phyloP scores from a whole-genome alignment of 2,888 invertebrate species.

The Oegoconia quadripuncta region DNA sequence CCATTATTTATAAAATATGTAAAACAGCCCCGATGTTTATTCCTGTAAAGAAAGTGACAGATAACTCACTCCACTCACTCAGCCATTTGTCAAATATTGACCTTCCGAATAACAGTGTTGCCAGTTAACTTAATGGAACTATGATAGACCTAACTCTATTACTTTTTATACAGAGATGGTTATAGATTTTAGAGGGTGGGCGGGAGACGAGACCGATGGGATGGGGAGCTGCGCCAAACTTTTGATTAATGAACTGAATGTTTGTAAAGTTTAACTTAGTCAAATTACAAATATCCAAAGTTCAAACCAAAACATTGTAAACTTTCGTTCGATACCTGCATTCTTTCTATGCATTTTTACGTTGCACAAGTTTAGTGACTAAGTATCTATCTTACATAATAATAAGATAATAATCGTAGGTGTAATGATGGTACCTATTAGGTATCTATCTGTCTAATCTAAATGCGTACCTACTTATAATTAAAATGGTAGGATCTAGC shows the following conservation, averaged over 20 bases:
- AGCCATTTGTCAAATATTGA: conserved; percentile 69
- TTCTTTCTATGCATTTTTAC: background rate
- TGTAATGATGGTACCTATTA: no score
- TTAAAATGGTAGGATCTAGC: no score
- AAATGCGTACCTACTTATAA: no score
- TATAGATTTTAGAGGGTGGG: conserved; percentile 14
- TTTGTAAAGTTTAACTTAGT: conserved; percentile 67
- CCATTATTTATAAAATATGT: conserved; percentile 48
- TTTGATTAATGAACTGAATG: conserved; percentile 77
- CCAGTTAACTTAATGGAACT: conserved; percentile 39
- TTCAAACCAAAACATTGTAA: conserved; percentile 37
- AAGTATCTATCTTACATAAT: no score
- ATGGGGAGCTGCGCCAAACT: conserved; percentile 70
- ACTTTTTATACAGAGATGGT: conserved; percentile 15
- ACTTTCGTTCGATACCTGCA: conserved; percentile 34
- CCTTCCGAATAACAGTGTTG: conserved; percentile 48
- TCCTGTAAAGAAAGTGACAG: conserved; percentile 49
- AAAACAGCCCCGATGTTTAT: conserved; percentile 45
- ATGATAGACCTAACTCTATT: conserved; percentile 46
- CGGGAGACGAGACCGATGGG: conserved; percentile 50
- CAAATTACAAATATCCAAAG: conserved; percentile 62
- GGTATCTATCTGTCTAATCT: no score
- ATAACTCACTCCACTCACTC: no score
- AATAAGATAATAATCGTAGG: background rate
- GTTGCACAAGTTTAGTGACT: no score